Base-by-base conservation (phyloP, 2,797 vertebrate genomes). In the Brachymystax lenok region DNA sequence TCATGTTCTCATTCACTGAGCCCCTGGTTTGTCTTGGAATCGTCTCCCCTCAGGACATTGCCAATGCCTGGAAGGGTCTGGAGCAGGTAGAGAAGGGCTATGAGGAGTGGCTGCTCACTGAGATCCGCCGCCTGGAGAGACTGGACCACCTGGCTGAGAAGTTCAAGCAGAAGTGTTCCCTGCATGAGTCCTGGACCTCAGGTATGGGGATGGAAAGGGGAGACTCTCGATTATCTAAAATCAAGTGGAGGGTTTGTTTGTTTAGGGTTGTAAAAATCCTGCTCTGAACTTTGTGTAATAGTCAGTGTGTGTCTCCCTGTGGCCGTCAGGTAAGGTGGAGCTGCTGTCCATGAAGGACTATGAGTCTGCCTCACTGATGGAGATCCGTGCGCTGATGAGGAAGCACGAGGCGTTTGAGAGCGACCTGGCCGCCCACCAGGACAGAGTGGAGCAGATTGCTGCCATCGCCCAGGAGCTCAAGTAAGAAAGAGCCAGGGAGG, bases 391-490 rank as follows among this genome's bases (percentile, higher is more conserved):
- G 0, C 86, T 97, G 82, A 93, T 97, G 92, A 94, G 96, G 86
- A 96, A 96, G 80, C 96, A 97, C 2, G 96, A 97, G 83, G 95
- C 96, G 12, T 97, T 97, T 0, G 96, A 97, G 91, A 96, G 96
- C 6, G 96, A 97, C 91, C 91, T 97, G 27, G 96, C 96, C 0
- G 96, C 96, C 14, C 96, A 97, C 89, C 96, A 97, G 92, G 96
- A 97, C 93, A 86, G 96, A 0, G 96, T 97, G 88, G 96, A 97
- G 90, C 96, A 97, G 92, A 95, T 97, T 0, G 96, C 96, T 0
- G 96, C 96, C 71, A 96, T 97, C 35, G 96, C 96, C 19, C 96
- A 97, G 92, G 96, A 97, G 88, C 95, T 97, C 69, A 97, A 97
- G 96, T 97, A 89, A 93, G 94, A 35, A 7, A 35, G 80, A 7